Conservation (phyloP, 1,140 invertebrate genomes). For the Tenebrio molitor region DNA sequence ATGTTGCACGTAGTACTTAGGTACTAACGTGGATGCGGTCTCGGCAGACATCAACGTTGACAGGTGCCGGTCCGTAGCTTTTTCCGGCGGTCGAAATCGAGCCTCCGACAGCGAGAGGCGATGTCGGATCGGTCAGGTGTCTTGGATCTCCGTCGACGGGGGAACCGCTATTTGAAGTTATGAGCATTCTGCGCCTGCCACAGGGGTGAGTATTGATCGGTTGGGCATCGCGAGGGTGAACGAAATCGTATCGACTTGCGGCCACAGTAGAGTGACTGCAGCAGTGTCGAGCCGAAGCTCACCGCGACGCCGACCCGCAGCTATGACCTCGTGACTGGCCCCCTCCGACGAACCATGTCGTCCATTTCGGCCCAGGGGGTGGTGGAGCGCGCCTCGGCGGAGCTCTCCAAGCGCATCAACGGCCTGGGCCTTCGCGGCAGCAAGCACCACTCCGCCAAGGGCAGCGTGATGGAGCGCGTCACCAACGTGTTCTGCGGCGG, state of each 20-base stretch:
- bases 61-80: too few species aligned
- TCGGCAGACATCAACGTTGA: too few species aligned
- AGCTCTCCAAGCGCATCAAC: conserved; percentile 89
- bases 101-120: too few species aligned
- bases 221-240: conserved; percentile 12
- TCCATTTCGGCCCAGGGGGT: conserved; percentile 84
- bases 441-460: conserved; percentile 74
- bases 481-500: conserved; percentile 85
- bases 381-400: conserved; percentile 89
- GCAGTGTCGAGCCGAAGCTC: conserved; percentile 18
- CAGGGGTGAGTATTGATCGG: conserved; percentile 39
- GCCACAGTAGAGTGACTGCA: conserved; percentile 1
- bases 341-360: conserved; percentile 64
- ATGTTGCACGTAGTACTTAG: too few species aligned
- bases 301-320: conserved; percentile 30
- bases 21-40: too few species aligned
- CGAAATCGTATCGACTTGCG: conserved; percentile 2
- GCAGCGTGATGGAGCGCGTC: conserved; percentile 86
- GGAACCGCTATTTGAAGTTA: too few species aligned
- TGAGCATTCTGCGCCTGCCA: not conserved
- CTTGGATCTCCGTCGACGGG: too few species aligned
- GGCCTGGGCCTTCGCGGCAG: conserved; percentile 81
- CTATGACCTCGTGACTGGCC: conserved; percentile 46
- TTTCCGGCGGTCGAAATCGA: too few species aligned
- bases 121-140: too few species aligned